Evolutionary conservation across 2,797 vertebrate species (phyloP).

Genomic region (Parauchenoglanis ngamensis): DNA sequence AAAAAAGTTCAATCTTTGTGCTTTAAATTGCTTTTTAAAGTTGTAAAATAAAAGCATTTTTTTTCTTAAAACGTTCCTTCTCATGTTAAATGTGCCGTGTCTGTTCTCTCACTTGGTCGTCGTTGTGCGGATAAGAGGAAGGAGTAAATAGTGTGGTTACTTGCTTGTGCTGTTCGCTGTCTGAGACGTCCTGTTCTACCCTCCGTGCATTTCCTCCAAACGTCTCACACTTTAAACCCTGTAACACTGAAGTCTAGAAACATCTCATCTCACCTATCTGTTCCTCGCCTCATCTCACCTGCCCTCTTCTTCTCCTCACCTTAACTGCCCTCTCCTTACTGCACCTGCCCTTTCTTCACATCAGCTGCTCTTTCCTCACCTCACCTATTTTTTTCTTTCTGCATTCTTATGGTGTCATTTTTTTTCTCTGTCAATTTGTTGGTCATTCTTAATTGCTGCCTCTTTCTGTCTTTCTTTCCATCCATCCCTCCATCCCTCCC

Average conservation of each 20-base stretch:
- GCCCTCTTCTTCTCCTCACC: not conserved
- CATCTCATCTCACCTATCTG: not conserved
- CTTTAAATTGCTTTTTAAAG: constrained; percentile 93
- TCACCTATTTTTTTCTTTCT: not conserved
- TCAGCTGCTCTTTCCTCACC: not conserved
- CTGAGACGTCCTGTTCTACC: not conserved
- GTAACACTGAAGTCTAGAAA: not conserved
- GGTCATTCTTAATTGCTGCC: too few species aligned
- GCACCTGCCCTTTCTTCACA: too few species aligned
- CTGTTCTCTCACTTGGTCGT: constrained; percentile 9
- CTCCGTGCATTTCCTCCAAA: not conserved
- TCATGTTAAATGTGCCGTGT: not conserved
- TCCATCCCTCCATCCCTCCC: too few species aligned
- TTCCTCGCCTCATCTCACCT: not conserved
- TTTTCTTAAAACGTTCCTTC: not conserved
- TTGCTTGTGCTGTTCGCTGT: constrained; percentile 45
- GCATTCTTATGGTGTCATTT: not conserved
- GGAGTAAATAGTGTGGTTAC: not conserved
- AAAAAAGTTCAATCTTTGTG: constrained; percentile 84
- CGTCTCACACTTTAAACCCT: not conserved
- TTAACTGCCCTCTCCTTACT: not conserved
- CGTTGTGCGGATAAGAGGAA: not conserved
- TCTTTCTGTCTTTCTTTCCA: constrained; percentile 32
- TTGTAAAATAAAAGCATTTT: constrained; percentile 90
- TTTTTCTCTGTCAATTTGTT: constrained; percentile 14